Evolutionary conservation across 2,797 vertebrate genomes (phyloP), one percentile per base, ranked within the genome.

Genomic region (Anas capensis): DNA sequence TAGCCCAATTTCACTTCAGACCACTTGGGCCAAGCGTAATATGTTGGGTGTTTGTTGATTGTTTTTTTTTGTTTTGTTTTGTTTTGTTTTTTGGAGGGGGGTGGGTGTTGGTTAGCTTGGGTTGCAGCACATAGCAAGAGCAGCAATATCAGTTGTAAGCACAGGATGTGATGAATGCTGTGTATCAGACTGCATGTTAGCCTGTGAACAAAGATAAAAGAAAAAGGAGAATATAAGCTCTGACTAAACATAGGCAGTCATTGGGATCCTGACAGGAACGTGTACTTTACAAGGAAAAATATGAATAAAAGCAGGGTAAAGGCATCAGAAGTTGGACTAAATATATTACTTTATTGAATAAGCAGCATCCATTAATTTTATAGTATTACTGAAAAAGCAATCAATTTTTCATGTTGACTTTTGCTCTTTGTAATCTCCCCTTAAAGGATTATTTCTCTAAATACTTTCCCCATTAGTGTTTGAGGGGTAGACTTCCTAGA

Each of bases 351-450:
- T 14, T 65, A 13, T 1, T 57, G 61, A 77, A 70, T 29, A 73
- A 57, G 6, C 16, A 83, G 5, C 8, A 77, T 12, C 24, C 19
- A 34, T 53, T 68, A 48, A 66, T 73, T 51, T 78, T 71, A 36
- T 23, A 86, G 20, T 48, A 61, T 8, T 75, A 48, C 36, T 60
- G 57, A 81, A 82, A 88, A 88, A 88, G 12, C 3, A 58, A 82
- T 58, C 20, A 9, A 11, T 78, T 81, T 83, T 69, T 77, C 3
- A 2, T 24, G 8, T 33, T 38, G 21, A 51, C 14, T 51, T 71
- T 75, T 90, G 19, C 17, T 75, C 21, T 80, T 46, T 77, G n/a
- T 36, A 85, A 70, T 58, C 29, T 51, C 42, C 73, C 26, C 16
- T 62, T 85, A 42, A 80, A 85, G 13, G 18, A 31, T 73, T 58